Conservation (phyloP, 2,797 vertebrate species). For the Triplophysa bombifrons region DNA sequence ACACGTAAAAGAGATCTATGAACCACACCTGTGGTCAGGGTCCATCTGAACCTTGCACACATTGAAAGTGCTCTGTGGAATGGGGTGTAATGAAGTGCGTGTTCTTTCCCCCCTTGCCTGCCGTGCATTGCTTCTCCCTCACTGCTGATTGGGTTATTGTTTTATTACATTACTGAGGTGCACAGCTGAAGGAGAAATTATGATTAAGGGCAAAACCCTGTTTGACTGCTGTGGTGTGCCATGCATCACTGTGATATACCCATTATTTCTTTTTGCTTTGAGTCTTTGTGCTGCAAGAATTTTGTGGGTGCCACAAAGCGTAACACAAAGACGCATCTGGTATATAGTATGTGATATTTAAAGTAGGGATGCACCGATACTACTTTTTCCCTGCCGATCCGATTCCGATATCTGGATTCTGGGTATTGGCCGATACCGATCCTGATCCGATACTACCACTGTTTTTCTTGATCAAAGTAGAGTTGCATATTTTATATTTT, state of each 20-base stretch:
- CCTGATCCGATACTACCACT: no score
- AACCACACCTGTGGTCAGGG: slow-evolving; percentile 6
- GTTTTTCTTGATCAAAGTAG: no score
- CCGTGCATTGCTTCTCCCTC: slow-evolving; percentile 35
- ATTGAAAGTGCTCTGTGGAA: slow-evolving; percentile 22
- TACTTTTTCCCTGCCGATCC: no score
- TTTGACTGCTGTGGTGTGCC: slow-evolving; percentile 19
- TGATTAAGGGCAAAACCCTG: slow-evolving; percentile 28
- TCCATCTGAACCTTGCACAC: slow-evolving; percentile 20
- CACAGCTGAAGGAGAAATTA: slow-evolving; percentile 41
- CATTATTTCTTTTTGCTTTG: slow-evolving; percentile 15
- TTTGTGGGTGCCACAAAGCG: slow-evolving; percentile 12
- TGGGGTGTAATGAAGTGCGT: slow-evolving; percentile 37
- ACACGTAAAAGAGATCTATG: slow-evolving; percentile 36
- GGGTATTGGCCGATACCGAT: no score
- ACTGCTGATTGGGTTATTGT: slow-evolving; percentile 45
- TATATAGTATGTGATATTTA: slow-evolving; percentile 13
- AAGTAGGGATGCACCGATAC: no score
- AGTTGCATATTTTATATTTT: no score
- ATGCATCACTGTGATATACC: slow-evolving; percentile 9
- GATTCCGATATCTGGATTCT: no score
- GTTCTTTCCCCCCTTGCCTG: not conserved
- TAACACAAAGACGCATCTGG: slow-evolving; percentile 41
- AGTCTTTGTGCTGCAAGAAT: slow-evolving; percentile 5
- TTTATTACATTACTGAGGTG: slow-evolving; percentile 41